Conservation (phyloP, 2,113 vertebrate species). For the Dromaius novaehollandiae region DNA sequence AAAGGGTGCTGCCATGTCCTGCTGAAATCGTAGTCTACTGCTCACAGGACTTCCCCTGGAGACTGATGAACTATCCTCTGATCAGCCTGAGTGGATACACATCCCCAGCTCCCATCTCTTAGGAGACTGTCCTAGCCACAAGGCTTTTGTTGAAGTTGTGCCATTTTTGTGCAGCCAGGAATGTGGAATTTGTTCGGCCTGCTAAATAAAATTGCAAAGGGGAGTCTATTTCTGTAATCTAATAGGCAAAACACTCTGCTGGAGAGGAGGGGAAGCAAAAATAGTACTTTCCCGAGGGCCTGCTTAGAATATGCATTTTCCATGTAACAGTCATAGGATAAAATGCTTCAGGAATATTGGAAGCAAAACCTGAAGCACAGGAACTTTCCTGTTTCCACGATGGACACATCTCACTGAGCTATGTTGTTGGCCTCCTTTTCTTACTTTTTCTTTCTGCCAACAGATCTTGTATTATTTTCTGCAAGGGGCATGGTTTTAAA, state of each 20-base stretch:
- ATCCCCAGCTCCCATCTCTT: not conserved
- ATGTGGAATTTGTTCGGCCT: conserved; percentile 31
- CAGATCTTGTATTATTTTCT: not conserved
- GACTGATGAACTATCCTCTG: not conserved
- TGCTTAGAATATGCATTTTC: conserved; percentile 33
- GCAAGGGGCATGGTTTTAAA: not conserved
- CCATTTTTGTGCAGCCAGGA: conserved; percentile 13
- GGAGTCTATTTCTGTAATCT: conserved; percentile 40
- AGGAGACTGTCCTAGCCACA: not conserved
- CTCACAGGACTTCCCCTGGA: not conserved
- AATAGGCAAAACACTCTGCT: conserved; percentile 26
- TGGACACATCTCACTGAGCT: not conserved
- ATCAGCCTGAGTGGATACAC: not conserved
- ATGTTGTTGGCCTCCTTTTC: not conserved
- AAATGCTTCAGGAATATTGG: not conserved
- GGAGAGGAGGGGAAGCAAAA: not conserved
- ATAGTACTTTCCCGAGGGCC: not conserved
- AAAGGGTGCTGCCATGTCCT: not conserved
- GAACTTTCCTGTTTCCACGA: not conserved
- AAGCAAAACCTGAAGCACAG: not conserved
- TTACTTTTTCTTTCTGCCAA: not conserved
- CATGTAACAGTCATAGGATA: not conserved
- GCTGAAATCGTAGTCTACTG: not conserved
- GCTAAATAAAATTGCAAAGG: conserved; percentile 15
- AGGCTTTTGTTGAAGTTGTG: conserved; percentile 7